Evolutionary conservation across 1,140 invertebrate genomes (phyloP).

Genomic region (Calephelis nemesis): DNA sequence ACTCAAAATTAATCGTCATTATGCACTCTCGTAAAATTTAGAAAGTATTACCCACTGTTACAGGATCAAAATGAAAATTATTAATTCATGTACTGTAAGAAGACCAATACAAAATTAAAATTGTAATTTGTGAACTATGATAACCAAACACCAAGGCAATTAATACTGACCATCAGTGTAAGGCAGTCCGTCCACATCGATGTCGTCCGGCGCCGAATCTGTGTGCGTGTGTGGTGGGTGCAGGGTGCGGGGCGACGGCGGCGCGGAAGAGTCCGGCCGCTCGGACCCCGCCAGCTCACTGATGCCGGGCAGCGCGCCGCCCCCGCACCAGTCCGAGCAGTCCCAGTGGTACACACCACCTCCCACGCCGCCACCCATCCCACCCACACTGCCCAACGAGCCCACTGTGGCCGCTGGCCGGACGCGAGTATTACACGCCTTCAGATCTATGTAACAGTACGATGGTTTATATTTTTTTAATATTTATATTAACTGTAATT

Average conservation of each 20-base stretch:
- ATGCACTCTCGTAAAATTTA: too few species aligned
- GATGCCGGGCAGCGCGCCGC: slow-evolving; percentile 91
- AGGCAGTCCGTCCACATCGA: slow-evolving; percentile 30
- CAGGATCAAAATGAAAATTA: too few species aligned
- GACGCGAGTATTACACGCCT: slow-evolving; percentile 46
- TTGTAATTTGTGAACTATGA: not conserved
- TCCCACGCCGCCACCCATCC: slow-evolving; percentile 31
- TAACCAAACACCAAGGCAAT: not conserved
- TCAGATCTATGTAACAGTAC: slow-evolving; percentile 45
- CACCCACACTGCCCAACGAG: slow-evolving; percentile 34
- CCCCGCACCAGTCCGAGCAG: slow-evolving; percentile 95
- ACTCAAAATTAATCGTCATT: too few species aligned
- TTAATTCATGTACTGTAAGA: too few species aligned
- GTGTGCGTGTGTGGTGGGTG: slow-evolving; percentile 35
- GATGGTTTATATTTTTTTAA: not conserved
- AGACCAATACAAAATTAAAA: too few species aligned
- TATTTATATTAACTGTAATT: not conserved
- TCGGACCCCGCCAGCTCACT: slow-evolving; percentile 92
- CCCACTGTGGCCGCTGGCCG: slow-evolving; percentile 41
- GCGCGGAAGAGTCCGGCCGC: slow-evolving; percentile 89
- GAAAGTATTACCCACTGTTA: too few species aligned
- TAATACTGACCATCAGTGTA: slow-evolving; percentile 43
- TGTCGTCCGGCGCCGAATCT: slow-evolving; percentile 50
- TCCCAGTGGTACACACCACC: slow-evolving; percentile 93
- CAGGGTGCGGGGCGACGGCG: slow-evolving; percentile 41